Percentiles rank a stretch among this genome's conserved stretches.
Evolutionary conservation across 2,888 invertebrate genomes (phyloP).

Genomic region (Ischnus inquisitorius): DNA sequence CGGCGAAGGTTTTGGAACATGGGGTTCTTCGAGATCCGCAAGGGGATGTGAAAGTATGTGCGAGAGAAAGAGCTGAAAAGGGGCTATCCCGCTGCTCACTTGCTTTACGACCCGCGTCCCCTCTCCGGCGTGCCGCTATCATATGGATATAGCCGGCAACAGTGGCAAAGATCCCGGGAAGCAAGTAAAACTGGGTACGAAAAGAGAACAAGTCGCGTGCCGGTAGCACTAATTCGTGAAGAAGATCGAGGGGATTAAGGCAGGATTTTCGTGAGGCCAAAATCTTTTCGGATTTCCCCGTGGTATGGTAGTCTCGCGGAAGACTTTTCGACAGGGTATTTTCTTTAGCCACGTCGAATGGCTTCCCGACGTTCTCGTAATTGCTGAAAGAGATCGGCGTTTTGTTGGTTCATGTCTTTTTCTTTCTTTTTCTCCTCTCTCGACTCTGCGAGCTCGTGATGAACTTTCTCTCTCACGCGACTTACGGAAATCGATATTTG

Average conservation of each 20-base stretch:
- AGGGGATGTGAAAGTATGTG: constrained; percentile 37
- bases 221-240: constrained; percentile 59
- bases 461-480: background rate
- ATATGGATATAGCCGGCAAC: background rate
- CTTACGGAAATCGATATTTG: constrained; percentile 13
- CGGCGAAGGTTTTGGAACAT: constrained; percentile 29
- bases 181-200: constrained; percentile 8
- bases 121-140: background rate
- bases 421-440: background rate
- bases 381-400: constrained; percentile 18
- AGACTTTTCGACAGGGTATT: constrained; percentile 12
- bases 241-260: constrained; percentile 55
- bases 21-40: constrained; percentile 22
- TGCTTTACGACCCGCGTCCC: constrained; percentile 34
- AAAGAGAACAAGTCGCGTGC: background rate
- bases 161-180: constrained; percentile 8
- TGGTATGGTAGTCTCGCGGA: constrained; percentile 10
- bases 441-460: background rate
- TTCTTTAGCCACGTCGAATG: constrained; percentile 1
- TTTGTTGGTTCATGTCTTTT: background rate
- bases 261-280: constrained; percentile 54
- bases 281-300: constrained; percentile 37
- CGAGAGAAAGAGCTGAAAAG: background rate
- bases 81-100: background rate
- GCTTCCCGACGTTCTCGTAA: constrained; percentile 6